Conservation (phyloP, 2,113 vertebrate species). For the Myrmophylax atrothorax region DNA sequence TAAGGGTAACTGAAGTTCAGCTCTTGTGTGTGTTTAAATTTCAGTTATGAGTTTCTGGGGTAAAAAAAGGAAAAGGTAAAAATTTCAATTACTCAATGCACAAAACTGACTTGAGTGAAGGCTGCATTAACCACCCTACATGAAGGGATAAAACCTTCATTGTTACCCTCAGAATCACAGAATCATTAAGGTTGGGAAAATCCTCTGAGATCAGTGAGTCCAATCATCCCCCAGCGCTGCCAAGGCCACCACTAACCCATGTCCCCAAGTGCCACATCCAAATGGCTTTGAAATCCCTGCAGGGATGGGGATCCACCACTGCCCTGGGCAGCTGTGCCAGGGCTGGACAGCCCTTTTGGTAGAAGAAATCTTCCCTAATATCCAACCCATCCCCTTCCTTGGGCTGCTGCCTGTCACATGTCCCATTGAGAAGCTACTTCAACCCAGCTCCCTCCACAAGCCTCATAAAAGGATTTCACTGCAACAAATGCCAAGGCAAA, state of each 20-base stretch:
- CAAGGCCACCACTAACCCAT: not conserved
- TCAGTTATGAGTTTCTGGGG: not conserved
- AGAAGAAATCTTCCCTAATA: not conserved
- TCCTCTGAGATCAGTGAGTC: not conserved
- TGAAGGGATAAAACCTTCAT: not conserved
- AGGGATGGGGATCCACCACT: not conserved
- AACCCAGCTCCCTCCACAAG: not conserved
- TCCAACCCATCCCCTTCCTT: not conserved
- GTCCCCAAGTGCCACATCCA: not conserved
- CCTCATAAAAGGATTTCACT: conserved; percentile 2
- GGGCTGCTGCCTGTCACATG: fast-evolving
- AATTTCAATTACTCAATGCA: not conserved
- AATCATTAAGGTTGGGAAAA: not conserved
- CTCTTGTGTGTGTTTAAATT: not conserved
- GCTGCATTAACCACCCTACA: too few species aligned
- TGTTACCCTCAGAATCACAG: not conserved
- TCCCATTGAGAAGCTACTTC: not conserved
- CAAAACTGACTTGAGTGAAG: not conserved
- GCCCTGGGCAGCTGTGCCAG: not conserved
- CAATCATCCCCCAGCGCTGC: not conserved
- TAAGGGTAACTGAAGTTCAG: not conserved
- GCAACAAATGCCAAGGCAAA: not conserved
- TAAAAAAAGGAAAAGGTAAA: not conserved
- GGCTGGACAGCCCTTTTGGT: not conserved
- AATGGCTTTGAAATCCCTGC: not conserved